A percentile compares a stretch with the other conserved stretches of the same genome.
phyloP scores from a whole-genome alignment of 1,140 invertebrate species.

The Magallana gigas region DNA sequence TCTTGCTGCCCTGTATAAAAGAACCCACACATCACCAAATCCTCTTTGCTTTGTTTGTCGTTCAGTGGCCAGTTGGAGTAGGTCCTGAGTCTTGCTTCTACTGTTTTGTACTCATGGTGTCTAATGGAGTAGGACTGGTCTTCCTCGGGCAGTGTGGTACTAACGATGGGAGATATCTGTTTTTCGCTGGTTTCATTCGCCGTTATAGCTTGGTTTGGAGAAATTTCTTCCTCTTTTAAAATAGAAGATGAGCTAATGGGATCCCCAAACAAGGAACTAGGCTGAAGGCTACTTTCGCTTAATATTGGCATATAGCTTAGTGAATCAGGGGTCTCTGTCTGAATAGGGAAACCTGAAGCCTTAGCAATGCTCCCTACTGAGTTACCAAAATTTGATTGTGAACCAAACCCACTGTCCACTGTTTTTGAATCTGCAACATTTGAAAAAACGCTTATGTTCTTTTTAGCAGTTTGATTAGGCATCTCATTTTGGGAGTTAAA shows the following conservation, averaged over 20 bases:
- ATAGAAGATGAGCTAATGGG: background rate
- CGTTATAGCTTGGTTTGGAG: background rate
- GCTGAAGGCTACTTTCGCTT: background rate
- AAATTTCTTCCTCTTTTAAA: background rate
- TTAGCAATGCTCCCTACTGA: background rate
- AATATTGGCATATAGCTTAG: constrained; percentile 9
- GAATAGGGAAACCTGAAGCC: background rate
- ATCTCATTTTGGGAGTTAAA: too few species aligned
- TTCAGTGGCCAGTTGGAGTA: background rate
- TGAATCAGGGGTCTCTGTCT: background rate
- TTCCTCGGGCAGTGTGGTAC: background rate
- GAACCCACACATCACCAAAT: constrained; percentile 1
- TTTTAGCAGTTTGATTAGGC: too few species aligned
- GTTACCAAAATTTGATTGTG: background rate
- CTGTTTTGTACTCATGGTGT: constrained; percentile 9
- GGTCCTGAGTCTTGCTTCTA: background rate
- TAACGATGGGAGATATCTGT: background rate
- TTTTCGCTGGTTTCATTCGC: background rate
- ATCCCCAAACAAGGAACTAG: background rate
- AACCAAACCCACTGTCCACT: background rate
- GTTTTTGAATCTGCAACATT: background rate
- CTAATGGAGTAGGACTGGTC: background rate
- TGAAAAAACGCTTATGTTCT: too few species aligned
- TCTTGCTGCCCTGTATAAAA: constrained; percentile 78
- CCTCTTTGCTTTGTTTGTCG: background rate